Evolutionary conservation across 2,888 invertebrate genomes (phyloP), one percentile per base, ranked within the genome.

Genomic region (Patella ulyssiponensis): DNA sequence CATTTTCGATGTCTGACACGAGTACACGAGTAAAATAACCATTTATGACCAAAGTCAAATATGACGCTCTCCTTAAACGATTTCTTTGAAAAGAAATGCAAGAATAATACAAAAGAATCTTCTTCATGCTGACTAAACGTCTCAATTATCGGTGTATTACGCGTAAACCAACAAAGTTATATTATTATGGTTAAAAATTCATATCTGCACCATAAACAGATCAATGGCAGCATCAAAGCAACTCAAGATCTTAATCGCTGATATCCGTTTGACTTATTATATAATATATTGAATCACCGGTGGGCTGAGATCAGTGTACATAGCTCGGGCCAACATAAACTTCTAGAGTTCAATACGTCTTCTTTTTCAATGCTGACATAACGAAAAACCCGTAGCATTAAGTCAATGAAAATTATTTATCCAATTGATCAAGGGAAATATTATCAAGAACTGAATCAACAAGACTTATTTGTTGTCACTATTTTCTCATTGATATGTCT

Each of bases 281-380:
- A 64, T 64, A 64, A 64, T 64, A 64, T 64, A 64, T 23, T 64
- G 64, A 64, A 64, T 64, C 64, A 23, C 64, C 64, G 20, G 64
- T 64, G 23, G 20, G 20, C 64, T 11, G 20, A 20, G 20, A 12
- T 23, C 23, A 64, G 23, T 23, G 23, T 64, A 64, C 44, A 44
- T 44, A 44, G 44, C 44, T 44, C 44, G 44, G 44, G 44, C 44
- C 44, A 64, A 64, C 64, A 64, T 23, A 20, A 64, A 64, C 64
- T 64, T 14, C 20, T 17, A 20, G 2, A 64, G 64, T 64, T 64
- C 64, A 64, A 64, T 64, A 11, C 20, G 23, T 23, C 64, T 14
- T 64, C 64, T 64, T 64, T 64, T 20, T 64, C 64, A 23, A 9
- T 23, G 64, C 23, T 64, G 23, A 64, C 20, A 23, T 20, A 64